Evolutionary conservation across 2,888 invertebrate species (phyloP), one percentile per base, ranked within the genome.

Genomic region (Chrysolina haemoptera): DNA sequence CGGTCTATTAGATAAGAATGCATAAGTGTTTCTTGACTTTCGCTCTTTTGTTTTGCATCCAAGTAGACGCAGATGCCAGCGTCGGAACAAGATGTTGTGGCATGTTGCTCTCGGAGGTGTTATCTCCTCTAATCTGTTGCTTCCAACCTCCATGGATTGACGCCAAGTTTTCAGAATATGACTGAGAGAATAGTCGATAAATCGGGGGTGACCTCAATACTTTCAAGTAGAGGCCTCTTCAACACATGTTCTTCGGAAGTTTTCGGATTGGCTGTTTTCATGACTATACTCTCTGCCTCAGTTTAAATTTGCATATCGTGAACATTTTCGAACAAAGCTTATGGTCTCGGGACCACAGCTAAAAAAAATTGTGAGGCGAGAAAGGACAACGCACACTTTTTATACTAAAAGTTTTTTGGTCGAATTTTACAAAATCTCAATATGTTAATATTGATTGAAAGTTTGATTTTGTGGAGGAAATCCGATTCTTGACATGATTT

Each of bases 1-100:
- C 35, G 35, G 35, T 8, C 6, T 4, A 8, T 35, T 35, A 3
- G 35, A 35, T 35, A 35, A 35, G 35, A 35, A 35, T 35, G 35
- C 35, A 35, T 35, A 8, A 35, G 35, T 35, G 46, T 46, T 14
- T 43, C n/a, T n/a, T 46, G 46, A 46, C 14, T 14, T n/a, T 14
- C n/a, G 46, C 46, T n/a, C n/a, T 46, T 46, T 46, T 46, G 46
- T n/a, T 12, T 46, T 46, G 46, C 46, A 46, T 46, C n/a, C 46
- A 46, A 46, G 46, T 46, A n/a, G 46, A 46, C n/a, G 14, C 14
- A 46, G 12, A 46, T 46, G 46, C 14, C 43, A 14, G 46, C n/a
- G 14, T 46, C 46, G 46, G 4, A 46, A 46, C 12, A 46, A 46
- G 46, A 46, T 46, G 46, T 12, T 46, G 46, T 46, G 35, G 46